Base-by-base conservation (phyloP, 2,888 invertebrate species). In the Mallateleia sp. region DNA sequence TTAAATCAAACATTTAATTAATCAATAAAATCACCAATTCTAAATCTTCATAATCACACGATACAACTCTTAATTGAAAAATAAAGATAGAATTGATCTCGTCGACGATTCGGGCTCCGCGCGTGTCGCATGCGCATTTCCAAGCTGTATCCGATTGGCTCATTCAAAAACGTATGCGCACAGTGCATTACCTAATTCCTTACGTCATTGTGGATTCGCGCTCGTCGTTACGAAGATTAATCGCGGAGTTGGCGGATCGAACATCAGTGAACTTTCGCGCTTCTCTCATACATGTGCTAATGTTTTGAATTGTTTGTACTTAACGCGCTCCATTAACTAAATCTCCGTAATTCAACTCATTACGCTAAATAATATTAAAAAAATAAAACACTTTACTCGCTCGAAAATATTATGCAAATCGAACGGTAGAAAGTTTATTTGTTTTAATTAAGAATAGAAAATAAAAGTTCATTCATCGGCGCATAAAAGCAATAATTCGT, bases 231-330 rank as follows among this genome's bases (percentile, higher is more conserved):
- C 77, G 60, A 84, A 87, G 87, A 87, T 87, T 83, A 78, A 84
- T 84, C 60, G 58, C 80, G 50, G 69, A 69, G 79, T 71, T 78
- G 56, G 67, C 47, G 77, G 71, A 64, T 80, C 67, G 71, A 75
- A 84, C 84, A 79, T 66, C 87, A 87, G 84, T 85, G 66, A 82
- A 79, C 60, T 74, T 85, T 84, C 77, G 78, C 85, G 78, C 88
- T 75, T 50, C 81, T 82, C 78, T 74, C 34, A 62, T 24, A 80
- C 77, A 72, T 72, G 85, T 85, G 75, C 75, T 80, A 42, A 34
- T 47, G 47, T 74, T 79, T 79, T 52, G 34, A 67, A 60, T 45
- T 79, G 50, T 60, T 52, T 82, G 38, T 24, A 62, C 28, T 8
- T 18, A 20, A 24, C 28, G 24, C 15, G 38, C 38, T 28, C 28